Evolutionary conservation across 2,888 invertebrate genomes (phyloP), one percentile per base, ranked within the genome.

Genomic region (Perizoma flavofasciatum): DNA sequence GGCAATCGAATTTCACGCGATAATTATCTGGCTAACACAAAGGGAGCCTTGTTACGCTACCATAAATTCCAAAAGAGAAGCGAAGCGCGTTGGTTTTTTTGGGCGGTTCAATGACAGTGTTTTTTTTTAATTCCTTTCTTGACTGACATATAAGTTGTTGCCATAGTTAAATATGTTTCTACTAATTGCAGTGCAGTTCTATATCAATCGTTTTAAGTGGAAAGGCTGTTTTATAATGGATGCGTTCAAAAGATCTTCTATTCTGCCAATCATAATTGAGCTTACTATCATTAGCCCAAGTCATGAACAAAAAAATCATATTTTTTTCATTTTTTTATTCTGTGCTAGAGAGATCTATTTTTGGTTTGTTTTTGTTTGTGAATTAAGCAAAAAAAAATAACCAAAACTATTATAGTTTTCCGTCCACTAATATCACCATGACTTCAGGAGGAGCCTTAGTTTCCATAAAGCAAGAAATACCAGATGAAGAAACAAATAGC

Each of bases 61-160:
- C 88, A 91, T 92, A 92, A 92, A 92, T 91, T 89, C 91, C 92
- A 92, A 89, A 90, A 91, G 91, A 90, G 92, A 91, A 91, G 90
- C 89, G 90, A 85, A 82, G 88, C 89, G 90, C 86, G 83, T 85
- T 88, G 79, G 73, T 88, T 90, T 88, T 91, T 89, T 86, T 73
- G 75, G 77, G 77, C 74, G 82, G 85, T 82, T 88, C 79, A 88
- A 86, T 90, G 91, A 89, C 90, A 89, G 89, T 73, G 68, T 73
- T 86, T 76, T 77, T 88, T 86, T 75, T 80, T 81, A 80, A 77
- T 78, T 51, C 46, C 52, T 39, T 79, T 61, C 61, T 85, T 88
- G 37, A 22, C 7, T 37, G 86, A 87, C 85, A 79, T 64, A 5
- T 56, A 54, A 7, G 50, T 69, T 70, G 57, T 88, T 87, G 82